These are phyloP conservation scores for Amphiprion percula DNA, from an alignment of 2,113 vertebrate species.

Conservation along the genomic window DNA sequence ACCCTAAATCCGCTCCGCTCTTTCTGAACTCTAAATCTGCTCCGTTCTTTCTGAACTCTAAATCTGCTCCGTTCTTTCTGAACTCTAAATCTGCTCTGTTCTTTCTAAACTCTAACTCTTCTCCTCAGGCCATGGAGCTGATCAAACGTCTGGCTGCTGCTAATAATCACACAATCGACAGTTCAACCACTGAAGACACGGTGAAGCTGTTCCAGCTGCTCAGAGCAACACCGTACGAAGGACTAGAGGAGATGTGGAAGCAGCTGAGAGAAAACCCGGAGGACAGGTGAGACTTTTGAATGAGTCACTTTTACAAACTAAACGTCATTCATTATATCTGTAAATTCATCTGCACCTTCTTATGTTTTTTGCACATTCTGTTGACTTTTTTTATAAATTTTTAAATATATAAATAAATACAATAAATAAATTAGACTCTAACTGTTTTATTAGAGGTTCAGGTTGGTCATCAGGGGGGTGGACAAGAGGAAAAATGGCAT, in stretches of 20 bases:
- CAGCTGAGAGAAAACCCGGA: conserved; percentile 71
- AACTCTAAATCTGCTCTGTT: not conserved
- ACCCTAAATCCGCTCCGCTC: not conserved
- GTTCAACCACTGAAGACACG: conserved; percentile 75
- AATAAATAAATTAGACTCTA: no score
- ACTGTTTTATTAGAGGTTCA: no score
- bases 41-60: no score
- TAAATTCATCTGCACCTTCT: no score
- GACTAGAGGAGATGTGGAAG: conserved; percentile 82
- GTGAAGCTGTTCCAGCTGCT: conserved; percentile 85
- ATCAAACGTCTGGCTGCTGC: conserved; percentile 83
- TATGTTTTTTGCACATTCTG: no score
- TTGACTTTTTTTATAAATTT: no score
- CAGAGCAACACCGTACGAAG: conserved; percentile 57
- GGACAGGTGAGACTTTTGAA: conserved; percentile 50
- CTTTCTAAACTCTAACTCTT: not conserved
- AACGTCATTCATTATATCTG: no score
- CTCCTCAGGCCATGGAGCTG: conserved; percentile 82
- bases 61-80: no score
- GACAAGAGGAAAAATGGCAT: no score
- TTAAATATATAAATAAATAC: no score
- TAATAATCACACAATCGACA: conserved; percentile 81
- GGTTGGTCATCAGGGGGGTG: no score
- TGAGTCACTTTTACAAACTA: not conserved
- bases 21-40: no score